Base-by-base conservation (phyloP, 1,140 invertebrate genomes). In the Trachymyrmex septentrionalis region DNA sequence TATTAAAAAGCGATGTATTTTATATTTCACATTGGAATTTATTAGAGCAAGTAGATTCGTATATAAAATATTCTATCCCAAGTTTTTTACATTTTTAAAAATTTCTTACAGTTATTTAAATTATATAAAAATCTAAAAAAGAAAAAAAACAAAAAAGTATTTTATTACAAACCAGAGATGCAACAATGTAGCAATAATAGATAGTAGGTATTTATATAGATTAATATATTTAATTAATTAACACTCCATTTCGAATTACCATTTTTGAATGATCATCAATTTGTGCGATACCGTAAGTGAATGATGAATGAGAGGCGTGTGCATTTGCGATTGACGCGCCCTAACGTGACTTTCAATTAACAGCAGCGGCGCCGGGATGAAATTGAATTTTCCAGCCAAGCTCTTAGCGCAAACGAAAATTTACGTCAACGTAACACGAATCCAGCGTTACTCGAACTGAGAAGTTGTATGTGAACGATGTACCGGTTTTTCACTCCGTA, bases 371-470 rank as follows among this genome's bases (percentile, higher is more conserved):
- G 55, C n/a, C 38, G 55, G 55, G 24, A 30, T 63, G 53, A 73
- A 84, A 84, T 84, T 84, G 69, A 84, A 84, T 84, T 84, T 84
- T 84, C 80, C 80, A 27, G 55, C 69, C 80, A 24, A 48, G 72
- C 71, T 75, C 30, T 88, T 72, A 63, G 30, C 55, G 50, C 34
- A 67, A 88, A 88, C 53, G 86, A 66, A 88, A 80, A 87, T 87
- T 77, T 88, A 87, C 72, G 72, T 72, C 34, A 66, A 63, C 50
- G 55, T 57, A 84, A 87, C 64, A 64, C n/a, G 77, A 63, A 61
- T 53, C 27, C 38, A 14, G 38, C 44, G 38, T 63, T 84, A 84
- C 53, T 84, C 57, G 19, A 24, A 48, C 59, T 34, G 38, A 57
- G n/a, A 30, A 72, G 34, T 14, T 57, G 50, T 44, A 21, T 71